These are phyloP conservation scores for Plutella xylostella DNA, from an alignment of 2,888 invertebrate species.

Conservation along the genomic window DNA sequence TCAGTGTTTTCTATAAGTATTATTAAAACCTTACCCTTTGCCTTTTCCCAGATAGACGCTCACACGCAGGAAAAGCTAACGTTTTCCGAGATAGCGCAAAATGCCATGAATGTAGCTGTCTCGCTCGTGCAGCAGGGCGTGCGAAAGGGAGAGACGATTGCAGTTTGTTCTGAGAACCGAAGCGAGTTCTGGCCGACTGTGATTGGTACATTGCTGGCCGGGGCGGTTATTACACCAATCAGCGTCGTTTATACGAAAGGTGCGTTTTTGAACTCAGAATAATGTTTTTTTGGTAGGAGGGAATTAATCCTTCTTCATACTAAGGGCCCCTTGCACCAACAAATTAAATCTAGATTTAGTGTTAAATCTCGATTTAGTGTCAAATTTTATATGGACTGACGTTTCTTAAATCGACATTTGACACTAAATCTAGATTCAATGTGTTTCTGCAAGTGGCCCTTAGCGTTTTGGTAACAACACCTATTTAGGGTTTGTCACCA, in stretches of 20 bases:
- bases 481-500: no score
- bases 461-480: no score
- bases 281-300: no score
- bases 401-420: no score
- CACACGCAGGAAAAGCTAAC: constrained; percentile 31
- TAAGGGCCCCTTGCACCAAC: no score
- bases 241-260: constrained; percentile 5
- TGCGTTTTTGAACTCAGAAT: no score
- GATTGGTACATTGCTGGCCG: constrained; percentile 30
- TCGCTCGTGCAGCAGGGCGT: constrained; percentile 43
- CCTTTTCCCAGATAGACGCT: constrained; percentile 44
- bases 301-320: no score
- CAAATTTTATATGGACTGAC: no score
- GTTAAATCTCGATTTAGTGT: no score
- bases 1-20: neutral
- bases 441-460: no score
- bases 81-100: constrained; percentile 34
- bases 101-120: constrained; percentile 42
- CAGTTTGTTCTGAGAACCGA: constrained; percentile 42
- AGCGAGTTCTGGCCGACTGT: constrained; percentile 37
- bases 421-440: no score
- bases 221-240: constrained; percentile 6
- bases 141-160: constrained; percentile 42
- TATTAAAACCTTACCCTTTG: neutral
- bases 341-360: no score